Evolutionary conservation across 1,140 invertebrate species (phyloP).

Genomic region (Lasioglossum baleicum): DNA sequence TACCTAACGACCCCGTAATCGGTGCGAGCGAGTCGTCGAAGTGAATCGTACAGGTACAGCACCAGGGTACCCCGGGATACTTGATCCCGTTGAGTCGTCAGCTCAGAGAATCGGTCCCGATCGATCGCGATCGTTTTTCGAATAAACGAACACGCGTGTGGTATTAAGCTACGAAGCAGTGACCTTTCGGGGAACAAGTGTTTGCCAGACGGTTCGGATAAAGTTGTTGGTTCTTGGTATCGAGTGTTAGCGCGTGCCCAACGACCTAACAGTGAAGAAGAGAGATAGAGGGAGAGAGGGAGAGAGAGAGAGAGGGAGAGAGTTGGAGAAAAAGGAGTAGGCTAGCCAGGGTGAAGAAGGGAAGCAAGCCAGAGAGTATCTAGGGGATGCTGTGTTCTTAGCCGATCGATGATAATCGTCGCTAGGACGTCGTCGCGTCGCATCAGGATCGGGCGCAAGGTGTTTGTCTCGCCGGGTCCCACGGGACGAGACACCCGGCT

Average conservation of each 20-base stretch:
- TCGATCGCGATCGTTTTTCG: not conserved
- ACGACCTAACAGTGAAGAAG: too few species aligned
- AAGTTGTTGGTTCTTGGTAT: not conserved
- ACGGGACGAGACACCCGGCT: constrained; percentile 46
- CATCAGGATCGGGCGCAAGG: constrained; percentile 28
- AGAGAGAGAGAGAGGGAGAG: too few species aligned
- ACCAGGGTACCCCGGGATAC: too few species aligned
- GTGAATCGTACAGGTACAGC: too few species aligned
- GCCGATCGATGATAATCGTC: constrained; percentile 46
- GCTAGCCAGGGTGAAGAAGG: too few species aligned
- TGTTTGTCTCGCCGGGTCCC: constrained; percentile 47
- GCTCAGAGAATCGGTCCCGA: too few species aligned
- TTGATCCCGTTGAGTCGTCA: too few species aligned
- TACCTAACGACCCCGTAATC: constrained; percentile 31
- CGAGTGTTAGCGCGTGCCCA: not conserved
- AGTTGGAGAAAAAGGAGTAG: not conserved
- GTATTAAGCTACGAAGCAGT: not conserved
- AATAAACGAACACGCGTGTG: not conserved
- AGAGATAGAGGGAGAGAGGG: too few species aligned
- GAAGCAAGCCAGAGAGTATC: too few species aligned
- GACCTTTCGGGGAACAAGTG: not conserved
- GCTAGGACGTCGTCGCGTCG: constrained; percentile 1
- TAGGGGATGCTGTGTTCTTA: too few species aligned
- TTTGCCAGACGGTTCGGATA: not conserved
- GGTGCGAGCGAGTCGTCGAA: not conserved